Base-by-base conservation (phyloP, 2,113 vertebrate species). In the Phalacrocorax pelagicus region DNA sequence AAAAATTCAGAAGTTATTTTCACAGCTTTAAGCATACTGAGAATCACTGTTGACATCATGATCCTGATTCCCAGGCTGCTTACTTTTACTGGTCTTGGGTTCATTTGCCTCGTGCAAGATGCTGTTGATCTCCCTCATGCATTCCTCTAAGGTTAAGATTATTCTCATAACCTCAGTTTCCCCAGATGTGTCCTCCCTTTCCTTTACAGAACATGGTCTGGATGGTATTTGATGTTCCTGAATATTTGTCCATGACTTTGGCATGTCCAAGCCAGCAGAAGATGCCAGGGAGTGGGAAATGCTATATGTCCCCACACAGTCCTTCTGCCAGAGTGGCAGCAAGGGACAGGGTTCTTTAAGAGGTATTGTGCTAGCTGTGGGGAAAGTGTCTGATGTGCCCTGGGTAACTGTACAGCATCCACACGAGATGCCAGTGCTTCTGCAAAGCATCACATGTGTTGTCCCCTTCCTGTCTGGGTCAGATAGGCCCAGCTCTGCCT, bases 361-460 rank as follows among this genome's bases (percentile, higher is more conserved):
- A 61, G 19, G 16, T 44, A 11, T 59, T 11, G 20, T 10, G 1
- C 51, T 44, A 0, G 0, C 15, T 65, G 34, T 4, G 19, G 23
- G 7, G 14, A 78, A 84, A 57, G 34, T 18, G 46, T 29, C 42
- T 49, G 29, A 29, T 0, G 1, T 23, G 27, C 7, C 32, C 58
- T 34, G 6, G 8, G 1, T 42, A 59, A 18, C 22, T 69, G 23
- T n/a, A 30, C 38, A 73, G 40, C 29, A 42, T n/a, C 10, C 36
- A 30, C 22, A 15, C 0, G 4, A 70, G 36, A 9, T 13, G 36
- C 13, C 46, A 58, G 15, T 15, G 11, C 47, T 93, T 74, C 73
- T 78, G 46, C 55, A 87, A 57, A 70, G 20, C n/a, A 40, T 8
- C 51, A 26, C 17, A 2, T 4, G 7, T 11, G 7, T 47, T 63